Conservation (phyloP, 2,113 vertebrate species). For the Panthera leo region DNA sequence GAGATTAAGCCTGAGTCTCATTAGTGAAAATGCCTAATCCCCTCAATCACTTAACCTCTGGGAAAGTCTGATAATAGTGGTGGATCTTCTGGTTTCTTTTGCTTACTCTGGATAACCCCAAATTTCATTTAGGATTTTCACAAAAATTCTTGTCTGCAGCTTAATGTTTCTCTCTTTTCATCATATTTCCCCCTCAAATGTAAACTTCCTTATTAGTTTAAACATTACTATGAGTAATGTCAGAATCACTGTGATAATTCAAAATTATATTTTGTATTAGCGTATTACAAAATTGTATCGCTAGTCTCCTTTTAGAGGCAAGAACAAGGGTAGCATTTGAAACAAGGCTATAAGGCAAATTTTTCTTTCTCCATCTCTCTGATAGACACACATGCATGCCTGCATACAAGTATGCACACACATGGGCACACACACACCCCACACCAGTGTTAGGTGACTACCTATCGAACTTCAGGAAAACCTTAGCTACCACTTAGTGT, state of each 20-base stretch:
- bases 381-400: neutral
- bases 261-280: neutral
- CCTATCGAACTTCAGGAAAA: conserved; percentile 45
- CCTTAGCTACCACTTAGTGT: conserved; percentile 8
- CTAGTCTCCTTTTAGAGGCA: neutral
- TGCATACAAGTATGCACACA: neutral
- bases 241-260: neutral
- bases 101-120: neutral
- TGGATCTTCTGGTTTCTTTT: neutral
- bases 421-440: neutral
- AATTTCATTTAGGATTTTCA: conserved; percentile 12
- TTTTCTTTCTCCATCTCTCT: neutral
- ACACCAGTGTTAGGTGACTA: neutral
- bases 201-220: neutral
- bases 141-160: neutral
- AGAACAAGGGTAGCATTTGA: neutral
- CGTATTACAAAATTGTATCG: neutral
- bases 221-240: neutral
- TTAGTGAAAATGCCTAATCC: conserved; percentile 59
- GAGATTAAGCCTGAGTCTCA: conserved; percentile 49
- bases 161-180: neutral
- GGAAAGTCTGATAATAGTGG: neutral
- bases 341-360: neutral
- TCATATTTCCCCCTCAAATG: neutral
- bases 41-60: conserved; percentile 44